These are phyloP conservation scores for Galeopterus variegatus DNA, from an alignment of 2,113 vertebrate species.

Conservation along the genomic window DNA sequence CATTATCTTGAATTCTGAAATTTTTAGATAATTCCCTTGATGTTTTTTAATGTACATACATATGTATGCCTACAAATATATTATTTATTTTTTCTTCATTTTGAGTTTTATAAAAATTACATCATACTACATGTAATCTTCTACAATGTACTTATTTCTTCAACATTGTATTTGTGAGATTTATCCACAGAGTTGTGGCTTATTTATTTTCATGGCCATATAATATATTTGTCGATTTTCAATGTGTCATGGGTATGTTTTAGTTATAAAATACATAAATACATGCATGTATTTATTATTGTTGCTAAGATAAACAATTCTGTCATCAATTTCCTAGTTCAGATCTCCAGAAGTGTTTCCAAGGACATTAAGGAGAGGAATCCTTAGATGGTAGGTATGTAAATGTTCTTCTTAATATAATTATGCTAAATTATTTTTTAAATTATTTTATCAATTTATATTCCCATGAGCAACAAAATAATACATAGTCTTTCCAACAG, in stretches of 20 bases:
- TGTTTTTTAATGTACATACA: background rate
- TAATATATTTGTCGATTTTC: background rate
- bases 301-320: background rate
- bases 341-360: background rate
- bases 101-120: constrained; percentile 31
- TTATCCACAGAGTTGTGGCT: background rate
- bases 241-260: background rate
- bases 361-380: background rate
- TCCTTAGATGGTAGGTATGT: background rate
- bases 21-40: background rate
- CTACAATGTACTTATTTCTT: background rate
- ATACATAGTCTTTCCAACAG: background rate
- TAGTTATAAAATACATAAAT: background rate
- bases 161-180: background rate
- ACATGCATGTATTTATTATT: background rate
- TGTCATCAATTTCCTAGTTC: background rate
- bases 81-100: background rate
- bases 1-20: constrained; percentile 13
- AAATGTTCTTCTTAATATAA: background rate
- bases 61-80: background rate
- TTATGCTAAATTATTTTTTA: background rate
- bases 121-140: background rate
- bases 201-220: background rate
- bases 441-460: constrained; percentile 26
- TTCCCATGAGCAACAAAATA: background rate